phyloP scores from a whole-genome alignment of 2,888 invertebrate genomes.

The Hipparchia sbordonii region DNA sequence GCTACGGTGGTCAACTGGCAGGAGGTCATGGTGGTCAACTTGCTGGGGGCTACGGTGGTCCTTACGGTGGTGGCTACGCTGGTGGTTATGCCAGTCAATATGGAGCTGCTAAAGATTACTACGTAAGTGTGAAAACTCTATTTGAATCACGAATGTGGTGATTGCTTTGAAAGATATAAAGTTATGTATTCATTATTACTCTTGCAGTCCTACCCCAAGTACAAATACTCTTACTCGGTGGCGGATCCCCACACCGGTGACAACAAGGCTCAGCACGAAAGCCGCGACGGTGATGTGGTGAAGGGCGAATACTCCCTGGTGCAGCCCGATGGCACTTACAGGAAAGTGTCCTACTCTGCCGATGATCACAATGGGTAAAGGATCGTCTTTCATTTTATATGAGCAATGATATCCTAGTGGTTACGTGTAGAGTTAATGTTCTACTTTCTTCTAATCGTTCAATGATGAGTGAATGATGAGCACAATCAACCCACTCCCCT shows the following conservation, averaged over 20 bases:
- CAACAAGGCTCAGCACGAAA: slow-evolving; percentile 84
- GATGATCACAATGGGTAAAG: slow-evolving; percentile 82
- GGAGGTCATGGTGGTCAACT: slow-evolving; percentile 16
- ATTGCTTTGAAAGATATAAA: background rate
- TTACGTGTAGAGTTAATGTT: background rate
- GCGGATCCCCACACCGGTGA: slow-evolving; percentile 84
- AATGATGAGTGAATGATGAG: background rate
- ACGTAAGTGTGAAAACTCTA: slow-evolving; percentile 44
- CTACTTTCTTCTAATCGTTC: background rate
- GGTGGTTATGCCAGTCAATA: slow-evolving; percentile 18
- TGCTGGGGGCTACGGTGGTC: slow-evolving; percentile 4
- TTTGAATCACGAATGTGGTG: too few relatives aligned
- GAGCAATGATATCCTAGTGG: background rate
- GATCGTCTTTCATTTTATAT: background rate
- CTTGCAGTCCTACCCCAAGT: slow-evolving; percentile 82
- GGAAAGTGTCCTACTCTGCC: slow-evolving; percentile 84
- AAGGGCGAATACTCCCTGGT: slow-evolving; percentile 85
- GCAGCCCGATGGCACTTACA: slow-evolving; percentile 84
- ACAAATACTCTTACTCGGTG: slow-evolving; percentile 84
- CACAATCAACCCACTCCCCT: background rate
- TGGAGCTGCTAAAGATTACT: slow-evolving; percentile 43
- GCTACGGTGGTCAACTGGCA: background rate
- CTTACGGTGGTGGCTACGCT: slow-evolving; percentile 17
- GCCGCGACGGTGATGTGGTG: slow-evolving; percentile 84
- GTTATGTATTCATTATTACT: slow-evolving; percentile 1